phyloP scores from a whole-genome alignment of 1,140 invertebrate species.

The Hyphantria cunea region DNA sequence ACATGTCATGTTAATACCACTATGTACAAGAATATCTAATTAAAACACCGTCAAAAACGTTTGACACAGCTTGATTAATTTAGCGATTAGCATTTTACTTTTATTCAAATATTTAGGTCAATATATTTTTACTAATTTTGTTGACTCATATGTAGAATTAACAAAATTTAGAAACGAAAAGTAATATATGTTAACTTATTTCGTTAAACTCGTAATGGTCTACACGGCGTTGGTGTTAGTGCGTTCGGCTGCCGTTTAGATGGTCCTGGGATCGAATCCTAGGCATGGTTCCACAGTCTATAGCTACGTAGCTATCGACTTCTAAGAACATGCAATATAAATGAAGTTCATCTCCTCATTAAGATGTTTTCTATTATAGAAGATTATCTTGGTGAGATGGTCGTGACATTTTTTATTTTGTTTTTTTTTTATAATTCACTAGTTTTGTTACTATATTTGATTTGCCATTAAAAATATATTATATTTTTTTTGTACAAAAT shows the following conservation, averaged over 20 bases:
- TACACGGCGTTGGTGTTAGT: neutral
- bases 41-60: conserved; percentile 17
- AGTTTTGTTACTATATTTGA: no score
- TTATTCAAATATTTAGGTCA: conserved; percentile 6
- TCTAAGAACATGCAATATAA: conserved; percentile 77
- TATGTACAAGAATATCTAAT: conserved; percentile 8
- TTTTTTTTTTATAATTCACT: conserved; percentile 1
- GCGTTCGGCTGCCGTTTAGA: conserved; percentile 2
- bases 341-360: conserved; percentile 46
- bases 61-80: conserved; percentile 13
- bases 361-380: conserved; percentile 48
- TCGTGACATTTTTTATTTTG: conserved; percentile 53
- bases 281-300: conserved; percentile 76
- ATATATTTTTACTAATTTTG: no score
- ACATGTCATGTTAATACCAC: conserved; percentile 8
- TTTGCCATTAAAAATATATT: no score
- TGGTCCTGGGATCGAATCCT: conserved; percentile 51
- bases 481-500: no score
- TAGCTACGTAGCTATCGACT: conserved; percentile 62
- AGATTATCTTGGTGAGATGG: conserved; percentile 38
- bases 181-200: no score
- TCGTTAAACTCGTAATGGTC: neutral
- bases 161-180: no score
- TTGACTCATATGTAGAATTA: no score
- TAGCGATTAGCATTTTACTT: conserved; percentile 3